Evolutionary conservation across 2,888 invertebrate species (phyloP), one percentile per base, ranked within the genome.

Genomic region (Leptinotarsa tumamoca): DNA sequence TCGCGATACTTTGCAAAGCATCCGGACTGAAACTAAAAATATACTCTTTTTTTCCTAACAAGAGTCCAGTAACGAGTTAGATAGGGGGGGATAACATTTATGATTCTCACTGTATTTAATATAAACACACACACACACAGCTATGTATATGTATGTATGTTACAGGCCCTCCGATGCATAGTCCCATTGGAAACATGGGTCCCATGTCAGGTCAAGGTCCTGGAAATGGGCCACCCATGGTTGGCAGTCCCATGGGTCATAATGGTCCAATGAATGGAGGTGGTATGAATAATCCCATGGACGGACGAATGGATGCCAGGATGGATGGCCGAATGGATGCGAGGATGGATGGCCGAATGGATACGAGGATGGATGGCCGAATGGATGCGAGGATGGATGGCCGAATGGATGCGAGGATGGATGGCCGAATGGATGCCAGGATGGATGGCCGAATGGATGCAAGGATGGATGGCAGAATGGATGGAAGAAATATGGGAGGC

Each of bases 191-290:
- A 67, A 92, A 92, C 80, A 93, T 93, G 91, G 92, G 93, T 83
- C 89, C 92, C 15, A 82, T 84, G 79, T 80, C 80, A 68, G 83
- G 82, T 4, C 82, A 82, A 68, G 83, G 83, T 13, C 75, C 87
- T 83, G 89, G 82, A 14, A 75, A 74, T 50, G 80, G 81, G 84
- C 89, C 70, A 17, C 70, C 81, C 27, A 86, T 83, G 84, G 63
- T 63, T n/a, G 83, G 83, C n/a, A 75, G 77, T 68, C 80, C 80
- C 21, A 79, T 77, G 74, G 83, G 82, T 52, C 84, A 81, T 61
- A 81, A 79, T 89, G 92, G 93, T 67, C 93, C 94, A 10, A 94
- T 94, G 92, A 93, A 93, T 78, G 93, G 93, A 52, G 93, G 93
- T 91, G 90, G 90, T 21, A 80, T 81, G 76, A 80, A 79, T 68